phyloP scores from a whole-genome alignment of 2,797 vertebrate genomes.

The Clarias platycephalus region DNA sequence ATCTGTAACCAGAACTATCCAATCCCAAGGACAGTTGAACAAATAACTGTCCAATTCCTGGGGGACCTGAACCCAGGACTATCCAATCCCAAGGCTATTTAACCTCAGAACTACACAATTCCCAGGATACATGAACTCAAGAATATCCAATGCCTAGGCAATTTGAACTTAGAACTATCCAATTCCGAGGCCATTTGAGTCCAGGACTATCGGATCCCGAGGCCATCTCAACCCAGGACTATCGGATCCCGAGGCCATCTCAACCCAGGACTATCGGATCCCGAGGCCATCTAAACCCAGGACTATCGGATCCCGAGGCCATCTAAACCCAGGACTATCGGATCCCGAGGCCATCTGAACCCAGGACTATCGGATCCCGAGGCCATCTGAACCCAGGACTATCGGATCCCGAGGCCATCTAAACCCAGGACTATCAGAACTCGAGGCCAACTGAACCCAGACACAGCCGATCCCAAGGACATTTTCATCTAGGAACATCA shows the following conservation, averaged over 20 bases:
- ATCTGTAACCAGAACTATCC: not conserved
- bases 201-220: not conserved
- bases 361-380: not conserved
- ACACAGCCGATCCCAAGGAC: no score
- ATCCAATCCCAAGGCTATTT: not conserved
- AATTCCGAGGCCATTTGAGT: not conserved
- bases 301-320: not conserved
- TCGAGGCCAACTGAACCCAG: no score
- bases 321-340: not conserved
- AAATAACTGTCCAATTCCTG: not conserved
- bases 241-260: not conserved
- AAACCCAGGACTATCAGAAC: not conserved
- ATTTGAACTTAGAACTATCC: not conserved
- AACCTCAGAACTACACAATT: not conserved
- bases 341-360: not conserved
- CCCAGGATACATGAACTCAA: not conserved
- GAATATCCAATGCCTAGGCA: not conserved
- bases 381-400: not conserved
- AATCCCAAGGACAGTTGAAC: no score
- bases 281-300: not conserved
- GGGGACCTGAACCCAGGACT: not conserved
- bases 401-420: no score
- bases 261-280: not conserved
- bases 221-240: not conserved
- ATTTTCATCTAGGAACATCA: not conserved